phyloP scores from a whole-genome alignment of 2,113 vertebrate species.

The Eulacestoma nigropectus region DNA sequence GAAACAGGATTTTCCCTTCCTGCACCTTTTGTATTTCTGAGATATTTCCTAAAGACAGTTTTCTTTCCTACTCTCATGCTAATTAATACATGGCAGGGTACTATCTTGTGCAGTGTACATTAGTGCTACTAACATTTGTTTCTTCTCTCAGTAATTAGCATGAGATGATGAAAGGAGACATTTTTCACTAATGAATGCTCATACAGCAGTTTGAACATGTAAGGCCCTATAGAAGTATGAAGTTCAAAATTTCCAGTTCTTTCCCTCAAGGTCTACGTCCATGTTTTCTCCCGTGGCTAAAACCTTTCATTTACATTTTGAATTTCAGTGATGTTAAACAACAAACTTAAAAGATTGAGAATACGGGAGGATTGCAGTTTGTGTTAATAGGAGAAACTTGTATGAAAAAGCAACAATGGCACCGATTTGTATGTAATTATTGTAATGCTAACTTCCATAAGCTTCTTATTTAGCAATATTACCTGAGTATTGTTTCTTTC shows the following conservation, averaged over 20 bases:
- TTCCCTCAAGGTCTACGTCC: not conserved
- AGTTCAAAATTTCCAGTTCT: not conserved
- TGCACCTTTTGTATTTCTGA: not conserved
- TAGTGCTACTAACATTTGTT: not conserved
- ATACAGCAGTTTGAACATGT: not conserved
- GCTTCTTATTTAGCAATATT: not conserved
- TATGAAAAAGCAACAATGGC: not conserved
- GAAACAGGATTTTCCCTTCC: not conserved
- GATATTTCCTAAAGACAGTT: not conserved
- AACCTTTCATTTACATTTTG: not conserved
- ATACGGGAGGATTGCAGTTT: not conserved
- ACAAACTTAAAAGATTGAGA: not conserved
- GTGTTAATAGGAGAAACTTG: not conserved
- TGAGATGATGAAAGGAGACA: constrained; percentile 9
- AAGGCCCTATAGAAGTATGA: not conserved
- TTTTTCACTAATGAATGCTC: constrained; percentile 29
- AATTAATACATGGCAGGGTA: not conserved
- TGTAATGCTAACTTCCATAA: not conserved
- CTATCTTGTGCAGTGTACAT: not conserved
- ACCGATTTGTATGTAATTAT: not conserved
- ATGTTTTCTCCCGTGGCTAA: not conserved
- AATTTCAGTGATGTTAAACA: not conserved
- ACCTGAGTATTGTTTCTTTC: not conserved
- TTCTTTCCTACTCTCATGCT: not conserved
- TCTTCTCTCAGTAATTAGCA: not conserved